Percentiles rank a stretch among this genome's conserved stretches.
phyloP scores from a whole-genome alignment of 1,140 invertebrate genomes.

The Propsilocerus akamusi region DNA sequence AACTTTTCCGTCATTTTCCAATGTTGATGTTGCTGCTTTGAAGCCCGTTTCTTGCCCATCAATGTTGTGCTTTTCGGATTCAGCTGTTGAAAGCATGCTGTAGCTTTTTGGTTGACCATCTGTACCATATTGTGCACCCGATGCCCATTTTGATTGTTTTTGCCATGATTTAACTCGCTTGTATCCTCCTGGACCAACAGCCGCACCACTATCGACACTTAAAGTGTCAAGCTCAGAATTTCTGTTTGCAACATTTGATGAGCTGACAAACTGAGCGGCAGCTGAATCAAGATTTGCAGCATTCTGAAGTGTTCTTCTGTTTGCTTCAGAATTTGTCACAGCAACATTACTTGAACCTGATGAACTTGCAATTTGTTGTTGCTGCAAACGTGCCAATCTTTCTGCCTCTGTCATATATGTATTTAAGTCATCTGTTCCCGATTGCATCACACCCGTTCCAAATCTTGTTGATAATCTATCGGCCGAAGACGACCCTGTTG shows the following conservation, averaged over 20 bases:
- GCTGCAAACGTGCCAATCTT: slow-evolving; percentile 11
- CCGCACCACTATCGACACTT: slow-evolving; percentile 3
- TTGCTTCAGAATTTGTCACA: not conserved
- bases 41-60: slow-evolving; percentile 19
- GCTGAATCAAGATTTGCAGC: slow-evolving; percentile 3
- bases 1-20: slow-evolving; percentile 23
- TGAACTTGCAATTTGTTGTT: slow-evolving; percentile 7
- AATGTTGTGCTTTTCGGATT: slow-evolving; percentile 18
- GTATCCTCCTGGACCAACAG: slow-evolving; percentile 12
- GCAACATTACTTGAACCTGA: slow-evolving; percentile 3
- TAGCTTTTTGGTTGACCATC: slow-evolving; percentile 19
- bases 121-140: slow-evolving; percentile 16
- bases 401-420: slow-evolving; percentile 11
- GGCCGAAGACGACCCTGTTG: not conserved
- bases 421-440: not conserved
- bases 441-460: not conserved
- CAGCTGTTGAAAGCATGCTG: slow-evolving; percentile 21
- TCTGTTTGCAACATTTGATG: slow-evolving; percentile 4
- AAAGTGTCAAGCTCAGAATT: slow-evolving; percentile 10
- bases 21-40: slow-evolving; percentile 20
- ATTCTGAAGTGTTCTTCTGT: not conserved
- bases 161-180: slow-evolving; percentile 22
- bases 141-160: slow-evolving; percentile 24
- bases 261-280: slow-evolving; percentile 9
- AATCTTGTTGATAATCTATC: not conserved